Evolutionary conservation across 2,113 vertebrate species (phyloP).

Genomic region (Apaloderma vittatum): DNA sequence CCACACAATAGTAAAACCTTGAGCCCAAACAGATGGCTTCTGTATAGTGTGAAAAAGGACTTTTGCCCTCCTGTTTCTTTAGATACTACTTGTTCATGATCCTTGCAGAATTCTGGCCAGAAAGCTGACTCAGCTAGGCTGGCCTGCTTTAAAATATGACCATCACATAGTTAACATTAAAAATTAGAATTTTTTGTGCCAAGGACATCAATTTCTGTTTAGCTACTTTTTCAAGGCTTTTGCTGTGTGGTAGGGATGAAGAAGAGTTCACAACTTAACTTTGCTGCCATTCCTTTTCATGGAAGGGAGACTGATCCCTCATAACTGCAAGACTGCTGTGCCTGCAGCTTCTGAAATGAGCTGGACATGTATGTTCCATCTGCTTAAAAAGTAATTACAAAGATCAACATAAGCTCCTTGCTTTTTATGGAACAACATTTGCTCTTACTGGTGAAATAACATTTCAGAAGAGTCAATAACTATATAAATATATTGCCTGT

Average conservation of each 20-base stretch:
- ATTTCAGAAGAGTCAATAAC: not conserved
- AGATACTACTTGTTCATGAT: not conserved
- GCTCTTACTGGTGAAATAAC: not conserved
- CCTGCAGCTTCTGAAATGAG: not conserved
- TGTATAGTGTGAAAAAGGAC: not conserved
- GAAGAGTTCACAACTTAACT: not conserved
- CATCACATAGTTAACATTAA: not conserved
- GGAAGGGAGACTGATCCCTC: not conserved
- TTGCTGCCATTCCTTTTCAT: not conserved
- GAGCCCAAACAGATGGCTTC: not conserved
- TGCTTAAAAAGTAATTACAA: constrained; percentile 41
- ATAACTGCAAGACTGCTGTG: not conserved
- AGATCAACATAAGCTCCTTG: constrained; percentile 29
- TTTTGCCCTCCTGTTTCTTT: not conserved
- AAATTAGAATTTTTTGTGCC: not conserved
- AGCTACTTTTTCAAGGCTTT: not conserved
- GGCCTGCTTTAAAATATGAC: not conserved
- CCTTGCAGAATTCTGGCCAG: not conserved
- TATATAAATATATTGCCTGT: not conserved
- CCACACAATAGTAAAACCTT: not conserved
- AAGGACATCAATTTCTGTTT: not conserved
- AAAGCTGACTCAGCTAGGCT: constrained; percentile 2
- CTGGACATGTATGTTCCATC: constrained; percentile 9
- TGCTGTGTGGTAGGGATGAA: not conserved
- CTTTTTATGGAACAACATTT: constrained; percentile 42